Conservation (phyloP, 2,888 invertebrate genomes). For the Pseudococcus longispinus region DNA sequence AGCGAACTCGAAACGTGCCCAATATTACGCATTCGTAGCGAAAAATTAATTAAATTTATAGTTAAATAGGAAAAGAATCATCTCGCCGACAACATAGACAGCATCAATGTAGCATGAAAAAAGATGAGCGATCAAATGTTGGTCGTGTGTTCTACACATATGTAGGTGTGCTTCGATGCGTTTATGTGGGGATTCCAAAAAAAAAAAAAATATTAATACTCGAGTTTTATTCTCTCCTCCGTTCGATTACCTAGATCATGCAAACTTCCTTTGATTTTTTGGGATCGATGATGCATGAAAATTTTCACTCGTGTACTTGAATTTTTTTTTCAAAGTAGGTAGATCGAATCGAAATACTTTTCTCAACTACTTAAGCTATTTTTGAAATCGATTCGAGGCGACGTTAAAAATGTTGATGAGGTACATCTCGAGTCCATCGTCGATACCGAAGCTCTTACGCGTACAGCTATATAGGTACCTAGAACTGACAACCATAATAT, state of each 20-base stretch:
- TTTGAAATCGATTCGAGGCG: too few relatives aligned
- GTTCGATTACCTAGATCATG: too few relatives aligned
- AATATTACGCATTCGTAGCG: not conserved
- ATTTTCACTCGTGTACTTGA: too few relatives aligned
- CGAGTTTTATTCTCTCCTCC: not conserved
- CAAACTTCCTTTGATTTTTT: too few relatives aligned
- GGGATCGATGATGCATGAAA: too few relatives aligned
- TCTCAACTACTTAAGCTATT: too few relatives aligned
- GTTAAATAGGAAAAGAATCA: not conserved
- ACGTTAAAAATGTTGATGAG: too few relatives aligned
- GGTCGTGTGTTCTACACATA: slow-evolving; percentile 9
- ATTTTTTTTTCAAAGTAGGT: too few relatives aligned
- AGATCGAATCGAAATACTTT: too few relatives aligned
- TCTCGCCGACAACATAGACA: not conserved
- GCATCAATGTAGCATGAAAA: slow-evolving; percentile 42
- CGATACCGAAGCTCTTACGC: not conserved
- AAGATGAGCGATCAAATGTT: slow-evolving; percentile 24
- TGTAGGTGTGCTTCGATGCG: not conserved
- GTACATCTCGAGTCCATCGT: not conserved
- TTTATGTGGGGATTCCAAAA: not conserved
- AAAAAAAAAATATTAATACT: not conserved
- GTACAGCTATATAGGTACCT: not conserved
- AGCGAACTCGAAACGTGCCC: not conserved
- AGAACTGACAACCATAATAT: not conserved
- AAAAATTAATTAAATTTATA: slow-evolving; percentile 26